These are phyloP conservation scores for Polyommatus iphigenia DNA, from an alignment of 2,888 invertebrate genomes.

Conservation along the genomic window DNA sequence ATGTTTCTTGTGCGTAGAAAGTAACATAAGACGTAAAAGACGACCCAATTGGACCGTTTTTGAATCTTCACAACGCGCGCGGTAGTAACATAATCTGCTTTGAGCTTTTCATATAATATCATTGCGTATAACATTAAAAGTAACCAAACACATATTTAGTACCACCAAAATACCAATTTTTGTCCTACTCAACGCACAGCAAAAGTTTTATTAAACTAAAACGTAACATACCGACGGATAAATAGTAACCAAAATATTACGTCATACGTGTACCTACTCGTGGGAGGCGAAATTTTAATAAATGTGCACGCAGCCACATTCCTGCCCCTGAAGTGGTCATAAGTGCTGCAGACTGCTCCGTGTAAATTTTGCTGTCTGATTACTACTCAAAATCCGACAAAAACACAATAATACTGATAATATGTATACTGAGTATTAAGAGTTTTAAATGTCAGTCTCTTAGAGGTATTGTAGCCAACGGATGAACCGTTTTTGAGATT, in stretches of 20 bases:
- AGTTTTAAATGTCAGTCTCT: too few species aligned
- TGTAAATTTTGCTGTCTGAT: constrained; percentile 23
- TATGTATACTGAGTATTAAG: too few species aligned
- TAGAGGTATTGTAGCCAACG: too few species aligned
- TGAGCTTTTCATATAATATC: too few species aligned
- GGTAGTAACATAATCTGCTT: too few species aligned
- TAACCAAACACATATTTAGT: background rate
- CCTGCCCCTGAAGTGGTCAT: constrained; percentile 6
- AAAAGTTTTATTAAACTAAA: background rate
- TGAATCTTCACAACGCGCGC: too few species aligned
- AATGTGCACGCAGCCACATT: constrained; percentile 15
- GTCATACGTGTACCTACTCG: background rate
- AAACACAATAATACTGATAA: background rate
- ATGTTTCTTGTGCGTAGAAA: too few species aligned
- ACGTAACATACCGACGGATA: background rate
- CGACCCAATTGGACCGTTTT: too few species aligned
- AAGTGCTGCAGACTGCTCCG: constrained; percentile 12
- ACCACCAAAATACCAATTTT: background rate
- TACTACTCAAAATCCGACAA: background rate
- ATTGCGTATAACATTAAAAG: too few species aligned
- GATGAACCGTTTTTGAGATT: too few species aligned
- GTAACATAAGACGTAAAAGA: too few species aligned
- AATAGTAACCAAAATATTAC: constrained; percentile 15
- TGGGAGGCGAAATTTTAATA: background rate
- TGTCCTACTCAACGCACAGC: background rate